A percentile compares a stretch with the other conserved stretches of the same genome.
Evolutionary conservation across 1,140 invertebrate genomes (phyloP).

Genomic region (Phymastichus coffea): DNA sequence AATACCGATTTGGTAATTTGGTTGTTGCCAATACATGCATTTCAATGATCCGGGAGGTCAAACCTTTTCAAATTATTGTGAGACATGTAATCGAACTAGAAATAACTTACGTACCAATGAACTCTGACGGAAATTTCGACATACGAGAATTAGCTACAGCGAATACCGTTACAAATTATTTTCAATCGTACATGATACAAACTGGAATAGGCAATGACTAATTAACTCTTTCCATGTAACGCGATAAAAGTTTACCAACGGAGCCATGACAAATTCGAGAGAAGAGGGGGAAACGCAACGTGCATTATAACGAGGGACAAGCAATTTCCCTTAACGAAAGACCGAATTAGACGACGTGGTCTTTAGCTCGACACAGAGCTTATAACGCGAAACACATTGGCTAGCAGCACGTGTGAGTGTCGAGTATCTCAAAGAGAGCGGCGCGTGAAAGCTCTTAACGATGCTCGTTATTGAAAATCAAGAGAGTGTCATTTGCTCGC

Average conservation of each 20-base stretch:
- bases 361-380: neutral
- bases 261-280: neutral
- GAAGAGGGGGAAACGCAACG: neutral
- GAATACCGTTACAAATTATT: too few relatives aligned
- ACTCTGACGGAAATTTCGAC: too few relatives aligned
- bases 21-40: too few relatives aligned
- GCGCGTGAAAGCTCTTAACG: conserved; percentile 44
- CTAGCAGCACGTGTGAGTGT: conserved; percentile 55
- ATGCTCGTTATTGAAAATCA: conserved; percentile 55
- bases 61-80: too few relatives aligned
- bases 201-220: too few relatives aligned
- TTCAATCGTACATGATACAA: too few relatives aligned
- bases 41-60: too few relatives aligned
- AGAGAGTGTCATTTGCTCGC: conserved; percentile 16
- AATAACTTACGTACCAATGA: too few relatives aligned
- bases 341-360: neutral
- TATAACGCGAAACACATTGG: conserved; percentile 22
- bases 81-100: too few relatives aligned
- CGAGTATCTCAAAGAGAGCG: conserved; percentile 45
- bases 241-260: neutral
- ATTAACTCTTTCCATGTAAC: too few relatives aligned
- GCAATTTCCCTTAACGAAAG: conserved; percentile 16
- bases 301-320: neutral
- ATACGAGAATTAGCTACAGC: too few relatives aligned
- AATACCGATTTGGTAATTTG: too few relatives aligned